Conservation (phyloP, 2,113 vertebrate genomes). For the Lamprologus ornatipinnis region DNA sequence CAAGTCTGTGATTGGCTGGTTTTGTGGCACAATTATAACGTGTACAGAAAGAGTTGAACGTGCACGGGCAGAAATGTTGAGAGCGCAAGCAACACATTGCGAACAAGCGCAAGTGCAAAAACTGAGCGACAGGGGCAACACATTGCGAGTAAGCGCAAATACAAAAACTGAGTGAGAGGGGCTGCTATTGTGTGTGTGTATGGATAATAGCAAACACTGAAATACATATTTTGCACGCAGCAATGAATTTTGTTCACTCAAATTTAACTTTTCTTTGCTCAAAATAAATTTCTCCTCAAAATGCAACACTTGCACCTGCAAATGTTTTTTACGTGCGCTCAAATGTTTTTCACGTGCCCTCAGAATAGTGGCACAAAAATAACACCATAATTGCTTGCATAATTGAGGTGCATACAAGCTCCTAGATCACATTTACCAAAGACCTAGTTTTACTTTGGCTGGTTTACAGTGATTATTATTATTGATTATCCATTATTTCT, state of each 20-base stretch:
- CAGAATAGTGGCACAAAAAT: not conserved
- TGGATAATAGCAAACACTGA: not conserved
- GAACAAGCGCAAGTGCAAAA: too few relatives aligned
- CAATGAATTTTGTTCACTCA: not conserved
- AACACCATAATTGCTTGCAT: not conserved
- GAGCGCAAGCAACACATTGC: too few relatives aligned
- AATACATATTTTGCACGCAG: not conserved
- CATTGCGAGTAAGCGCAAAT: accelerated
- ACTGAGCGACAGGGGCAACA: not conserved
- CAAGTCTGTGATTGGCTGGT: too few relatives aligned
- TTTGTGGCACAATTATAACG: not conserved
- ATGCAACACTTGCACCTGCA: not conserved
- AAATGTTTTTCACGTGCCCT: not conserved
- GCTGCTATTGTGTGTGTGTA: not conserved
- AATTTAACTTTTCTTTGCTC: not conserved
- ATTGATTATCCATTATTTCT: not conserved
- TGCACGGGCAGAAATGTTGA: too few relatives aligned
- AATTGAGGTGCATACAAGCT: not conserved
- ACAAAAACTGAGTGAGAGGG: not conserved
- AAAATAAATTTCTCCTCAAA: not conserved
- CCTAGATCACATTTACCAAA: not conserved
- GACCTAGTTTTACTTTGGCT: not conserved
- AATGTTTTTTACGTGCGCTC: not conserved
- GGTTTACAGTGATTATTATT: not conserved
- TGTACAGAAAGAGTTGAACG: too few relatives aligned